Evolutionary conservation across 2,797 vertebrate genomes (phyloP).

Genomic region (Psittacula derbiana): DNA sequence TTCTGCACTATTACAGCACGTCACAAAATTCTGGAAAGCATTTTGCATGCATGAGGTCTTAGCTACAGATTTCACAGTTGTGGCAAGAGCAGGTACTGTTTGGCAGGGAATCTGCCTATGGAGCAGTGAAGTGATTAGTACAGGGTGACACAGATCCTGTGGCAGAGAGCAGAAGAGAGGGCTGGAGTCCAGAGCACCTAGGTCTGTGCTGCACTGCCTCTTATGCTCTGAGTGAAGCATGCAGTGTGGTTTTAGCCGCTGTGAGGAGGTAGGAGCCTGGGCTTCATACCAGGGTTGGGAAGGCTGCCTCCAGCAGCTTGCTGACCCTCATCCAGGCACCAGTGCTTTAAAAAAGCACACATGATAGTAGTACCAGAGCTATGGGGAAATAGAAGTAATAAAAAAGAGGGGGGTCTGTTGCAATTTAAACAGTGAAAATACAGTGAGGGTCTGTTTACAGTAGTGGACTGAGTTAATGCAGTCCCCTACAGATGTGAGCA

Average conservation of each 20-base stretch:
- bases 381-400: background rate
- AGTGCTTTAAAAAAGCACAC: background rate
- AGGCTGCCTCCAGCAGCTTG: background rate
- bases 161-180: background rate
- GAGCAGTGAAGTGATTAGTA: background rate
- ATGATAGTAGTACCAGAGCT: background rate
- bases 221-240: rapidly evolving
- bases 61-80: background rate
- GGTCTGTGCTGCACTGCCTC: rapidly evolving
- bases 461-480: background rate
- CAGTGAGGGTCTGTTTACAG: background rate
- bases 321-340: background rate
- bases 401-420: background rate
- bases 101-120: background rate
- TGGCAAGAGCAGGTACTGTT: background rate
- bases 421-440: background rate
- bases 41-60: background rate
- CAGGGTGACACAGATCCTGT: background rate
- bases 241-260: background rate
- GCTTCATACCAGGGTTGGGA: rapidly evolving
- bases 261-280: background rate
- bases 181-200: background rate
- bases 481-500: background rate
- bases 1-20: background rate
- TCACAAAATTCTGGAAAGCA: background rate